Evolutionary conservation across 2,888 invertebrate species (phyloP), one percentile per base, ranked within the genome.

Genomic region (Heteromyza rotundicornis): DNA sequence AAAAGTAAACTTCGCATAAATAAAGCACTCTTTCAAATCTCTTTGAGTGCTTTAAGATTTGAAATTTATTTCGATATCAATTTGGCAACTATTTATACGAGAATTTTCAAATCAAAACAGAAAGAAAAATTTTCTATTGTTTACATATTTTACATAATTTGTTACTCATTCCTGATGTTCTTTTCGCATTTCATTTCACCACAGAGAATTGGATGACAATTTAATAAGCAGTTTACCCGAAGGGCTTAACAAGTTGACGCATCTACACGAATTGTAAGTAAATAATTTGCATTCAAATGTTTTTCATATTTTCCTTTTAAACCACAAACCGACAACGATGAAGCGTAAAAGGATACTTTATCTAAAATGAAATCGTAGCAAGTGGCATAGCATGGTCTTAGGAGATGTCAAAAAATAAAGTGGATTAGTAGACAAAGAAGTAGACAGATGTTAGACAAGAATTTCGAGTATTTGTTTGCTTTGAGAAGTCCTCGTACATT

Each of bases 191-290:
- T n/a, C n/a, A n/a, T n/a, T n/a, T n/a, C n/a, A 40, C 86, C 86
- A 44, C 85, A 92, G 92, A 71, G 91, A 92, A 83, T 84, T 92
- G 75, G 91, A 91, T 82, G 89, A 91, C 81, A 92, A 92, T 84
- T 84, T 86, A 69, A 85, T 92, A 80, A 87, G 87, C 70, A 88
- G 89, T 80, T 87, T 95, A 78, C 95, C 95, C 57, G 82, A 85
- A 52, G 94, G 93, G 65, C 85, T 94, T 67, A 87, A 87, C 68
- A 88, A 89, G 80, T 86, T 95, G 80, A 87, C 89, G 57, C 86
- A 88, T 76, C 88, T 96, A 10, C 90, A 92, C 79, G 93, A 95
- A 84, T 85, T 96, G 95, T 95, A 87, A 94, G 95, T 90, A 82
- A 19, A 22, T 10, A 44, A 44, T 44, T 44, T 16, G 17, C 17